Evolutionary conservation across 2,888 invertebrate genomes (phyloP).

Genomic region (Leptarthrus brevirostris): DNA sequence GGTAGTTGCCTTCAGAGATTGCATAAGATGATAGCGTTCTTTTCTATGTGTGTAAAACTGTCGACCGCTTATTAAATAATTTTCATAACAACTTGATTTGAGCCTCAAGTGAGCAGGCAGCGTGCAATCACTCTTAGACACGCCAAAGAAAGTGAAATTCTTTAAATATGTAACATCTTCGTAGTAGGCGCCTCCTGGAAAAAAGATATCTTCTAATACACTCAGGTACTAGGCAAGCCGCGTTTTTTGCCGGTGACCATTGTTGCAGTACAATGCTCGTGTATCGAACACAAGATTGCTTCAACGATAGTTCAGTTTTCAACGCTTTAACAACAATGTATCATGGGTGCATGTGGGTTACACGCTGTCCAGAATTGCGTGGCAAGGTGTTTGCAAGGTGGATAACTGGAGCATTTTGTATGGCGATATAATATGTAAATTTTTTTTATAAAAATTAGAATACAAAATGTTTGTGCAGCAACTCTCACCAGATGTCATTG

Average conservation of each 20-base stretch:
- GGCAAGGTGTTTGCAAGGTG: constrained; percentile 26
- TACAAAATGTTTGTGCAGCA: background rate
- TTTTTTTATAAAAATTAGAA: background rate
- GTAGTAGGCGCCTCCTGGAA: constrained; percentile 2
- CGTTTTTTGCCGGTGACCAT: constrained; percentile 22
- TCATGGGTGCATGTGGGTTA: constrained; percentile 1
- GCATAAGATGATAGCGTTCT: constrained; percentile 47
- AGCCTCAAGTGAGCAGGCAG: constrained; percentile 8
- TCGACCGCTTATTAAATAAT: constrained; percentile 27
- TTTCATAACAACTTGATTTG: constrained; percentile 44
- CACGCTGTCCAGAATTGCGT: constrained; percentile 17
- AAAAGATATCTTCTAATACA: constrained; percentile 2
- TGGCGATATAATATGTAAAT: constrained; percentile 29
- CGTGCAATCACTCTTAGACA: constrained; percentile 33
- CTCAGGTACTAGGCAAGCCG: too few relatives aligned
- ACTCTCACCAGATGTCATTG: constrained; percentile 1
- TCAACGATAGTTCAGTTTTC: background rate
- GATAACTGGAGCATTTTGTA: constrained; percentile 40
- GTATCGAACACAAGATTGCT: constrained; percentile 9
- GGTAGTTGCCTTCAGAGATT: constrained; percentile 49
- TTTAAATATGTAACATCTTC: constrained; percentile 51
- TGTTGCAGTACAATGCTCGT: constrained; percentile 23
- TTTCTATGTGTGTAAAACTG: constrained; percentile 25
- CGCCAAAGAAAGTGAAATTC: constrained; percentile 52
- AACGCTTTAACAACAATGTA: background rate